Evolutionary conservation across 2,797 vertebrate species (phyloP), one percentile per base, ranked within the genome.

Genomic region (Cottoperca gobio): DNA sequence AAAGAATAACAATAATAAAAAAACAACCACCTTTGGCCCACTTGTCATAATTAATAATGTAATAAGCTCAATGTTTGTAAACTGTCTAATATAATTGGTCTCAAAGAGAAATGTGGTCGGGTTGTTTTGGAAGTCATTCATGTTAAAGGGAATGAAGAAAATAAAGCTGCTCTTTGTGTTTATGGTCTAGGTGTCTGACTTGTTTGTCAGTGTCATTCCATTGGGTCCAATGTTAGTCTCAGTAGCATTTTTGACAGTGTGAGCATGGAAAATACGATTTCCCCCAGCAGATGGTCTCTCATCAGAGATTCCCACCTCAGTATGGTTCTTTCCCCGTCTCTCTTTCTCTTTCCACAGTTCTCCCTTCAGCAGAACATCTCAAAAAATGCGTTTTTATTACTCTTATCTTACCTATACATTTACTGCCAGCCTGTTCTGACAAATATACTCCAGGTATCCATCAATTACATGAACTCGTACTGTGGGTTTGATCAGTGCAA

Each of bases 201-300:
- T 68, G 69, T 72, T 74, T 75, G 70, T 62, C 60, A 7, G 75
- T 53, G 33, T 70, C 69, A 70, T 62, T 74, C 66, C 21, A 23
- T 61, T 49, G 55, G 57, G 69, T 82, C 72, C 78, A 73, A 14
- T 69, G 66, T 62, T 57, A 70, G 42, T 83, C 68, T 24, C 60
- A 73, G 62, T 53, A 58, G 73, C 52, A 42, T 74, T 79, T 68
- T 72, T 72, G 73, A 86, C 83, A 49, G 63, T 23, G 63, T 31
- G 43, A 68, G 60, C 67, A 64, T 39, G 73, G 64, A 59, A 87
- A 86, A 87, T 77, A 69, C 82, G 69, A 76, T 88, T 83, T 77
- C 70, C 65, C 72, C 48, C 65, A 61, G 53, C 85, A 88, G 87
- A 90, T 68, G 81, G 81, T 89, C 83, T 89, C 83, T 89, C 79